These are phyloP conservation scores for Florisuga fusca DNA, from an alignment of 2,797 vertebrate species.

Conservation along the genomic window DNA sequence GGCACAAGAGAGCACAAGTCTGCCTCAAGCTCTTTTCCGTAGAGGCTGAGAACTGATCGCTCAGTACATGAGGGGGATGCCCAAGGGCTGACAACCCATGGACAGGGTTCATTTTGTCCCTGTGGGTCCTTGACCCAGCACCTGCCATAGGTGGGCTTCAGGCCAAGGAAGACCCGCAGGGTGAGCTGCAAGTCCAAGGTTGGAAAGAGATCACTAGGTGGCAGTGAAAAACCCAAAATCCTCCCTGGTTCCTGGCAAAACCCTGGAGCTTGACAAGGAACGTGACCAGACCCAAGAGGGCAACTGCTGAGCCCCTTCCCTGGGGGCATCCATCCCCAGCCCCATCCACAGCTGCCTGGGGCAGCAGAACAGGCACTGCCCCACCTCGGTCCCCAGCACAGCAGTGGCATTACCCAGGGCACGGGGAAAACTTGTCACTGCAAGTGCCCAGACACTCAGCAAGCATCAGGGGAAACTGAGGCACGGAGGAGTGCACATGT, in stretches of 20 bases:
- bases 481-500: fast-evolving
- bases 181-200: background rate
- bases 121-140: background rate
- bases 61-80: background rate
- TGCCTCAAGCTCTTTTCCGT: background rate
- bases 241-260: background rate
- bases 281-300: background rate
- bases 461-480: background rate
- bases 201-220: conserved; percentile 13
- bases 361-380: background rate
- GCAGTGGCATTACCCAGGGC: background rate
- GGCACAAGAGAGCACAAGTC: no score
- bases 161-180: background rate
- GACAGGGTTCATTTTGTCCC: fast-evolving
- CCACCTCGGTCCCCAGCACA: fast-evolving
- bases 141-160: background rate
- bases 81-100: background rate
- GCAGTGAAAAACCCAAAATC: background rate
- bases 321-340: background rate
- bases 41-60: background rate
- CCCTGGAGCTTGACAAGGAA: background rate
- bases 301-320: background rate
- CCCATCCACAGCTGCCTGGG: fast-evolving
- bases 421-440: background rate
- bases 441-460: fast-evolving